Evolutionary conservation across 2,888 invertebrate species (phyloP).

Genomic region (Drosophila formosana): DNA sequence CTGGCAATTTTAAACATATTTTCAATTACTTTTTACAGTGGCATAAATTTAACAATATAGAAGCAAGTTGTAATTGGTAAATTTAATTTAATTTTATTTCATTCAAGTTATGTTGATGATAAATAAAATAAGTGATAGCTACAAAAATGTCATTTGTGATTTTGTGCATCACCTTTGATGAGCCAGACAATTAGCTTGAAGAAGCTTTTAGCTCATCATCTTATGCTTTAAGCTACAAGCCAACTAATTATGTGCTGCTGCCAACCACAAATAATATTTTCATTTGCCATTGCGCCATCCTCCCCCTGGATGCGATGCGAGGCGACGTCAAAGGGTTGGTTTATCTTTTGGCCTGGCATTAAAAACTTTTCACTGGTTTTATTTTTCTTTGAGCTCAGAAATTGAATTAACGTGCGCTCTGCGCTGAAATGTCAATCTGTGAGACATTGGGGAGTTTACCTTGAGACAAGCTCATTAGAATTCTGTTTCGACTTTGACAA

Average conservation of each 20-base stretch:
- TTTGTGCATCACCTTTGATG: not conserved
- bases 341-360: conserved; percentile 64
- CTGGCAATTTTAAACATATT: not conserved
- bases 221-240: conserved; percentile 12
- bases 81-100: not conserved
- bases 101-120: too few relatives aligned
- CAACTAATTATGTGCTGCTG: conserved; percentile 81
- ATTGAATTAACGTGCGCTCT: conserved; percentile 78
- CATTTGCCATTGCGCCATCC: conserved; percentile 35
- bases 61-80: too few relatives aligned
- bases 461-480: conserved; percentile 77
- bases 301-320: conserved; percentile 2
- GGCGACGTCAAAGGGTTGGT: conserved; percentile 66
- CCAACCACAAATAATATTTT: conserved; percentile 79
- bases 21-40: not conserved
- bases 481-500: conserved; percentile 64
- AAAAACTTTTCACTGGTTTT: conserved; percentile 75
- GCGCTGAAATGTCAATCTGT: conserved; percentile 66
- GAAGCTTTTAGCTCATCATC: conserved; percentile 22
- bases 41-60: too few relatives aligned
- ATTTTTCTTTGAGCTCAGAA: conserved; percentile 78
- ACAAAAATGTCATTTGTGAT: too few relatives aligned
- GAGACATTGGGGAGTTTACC: conserved; percentile 50
- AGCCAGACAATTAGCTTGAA: conserved; percentile 14
- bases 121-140: too few relatives aligned